Evolutionary conservation across 2,888 invertebrate species (phyloP).

Genomic region (Drosophila acutilabella): DNA sequence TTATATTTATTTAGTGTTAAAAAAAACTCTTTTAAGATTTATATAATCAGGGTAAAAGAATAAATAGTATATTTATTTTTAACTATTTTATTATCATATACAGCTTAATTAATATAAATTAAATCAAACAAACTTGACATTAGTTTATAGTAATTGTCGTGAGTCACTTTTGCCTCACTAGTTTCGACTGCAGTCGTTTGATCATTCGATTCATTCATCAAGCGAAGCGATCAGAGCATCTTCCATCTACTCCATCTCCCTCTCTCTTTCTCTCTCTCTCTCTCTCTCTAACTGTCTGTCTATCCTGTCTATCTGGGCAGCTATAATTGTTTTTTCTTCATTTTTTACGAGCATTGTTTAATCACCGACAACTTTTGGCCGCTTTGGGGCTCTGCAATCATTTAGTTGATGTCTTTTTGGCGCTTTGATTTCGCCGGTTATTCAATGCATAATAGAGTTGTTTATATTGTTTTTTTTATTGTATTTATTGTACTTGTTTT

Average conservation of each 20-base stretch:
- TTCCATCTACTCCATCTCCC: neutral
- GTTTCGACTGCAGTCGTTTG: slow-evolving; percentile 18
- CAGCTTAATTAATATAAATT: too few relatives aligned
- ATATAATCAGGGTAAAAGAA: too few relatives aligned
- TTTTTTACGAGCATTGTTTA: slow-evolving; percentile 51
- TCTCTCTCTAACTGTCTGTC: neutral
- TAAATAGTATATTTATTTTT: too few relatives aligned
- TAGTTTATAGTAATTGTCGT: too few relatives aligned
- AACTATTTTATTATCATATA: too few relatives aligned
- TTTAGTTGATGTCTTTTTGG: slow-evolving; percentile 42
- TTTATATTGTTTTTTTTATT: slow-evolving; percentile 10
- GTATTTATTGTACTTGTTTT: slow-evolving; percentile 2
- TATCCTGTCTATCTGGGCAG: neutral
- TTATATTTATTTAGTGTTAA: too few relatives aligned
- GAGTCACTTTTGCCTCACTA: slow-evolving; percentile 1
- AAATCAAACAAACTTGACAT: too few relatives aligned
- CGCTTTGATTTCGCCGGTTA: slow-evolving; percentile 68
- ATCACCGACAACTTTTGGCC: slow-evolving; percentile 59
- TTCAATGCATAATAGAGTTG: slow-evolving; percentile 59
- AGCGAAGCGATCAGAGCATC: slow-evolving; percentile 19
- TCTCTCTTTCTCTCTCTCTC: neutral
- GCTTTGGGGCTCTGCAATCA: slow-evolving; percentile 39
- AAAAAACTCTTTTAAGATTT: too few relatives aligned
- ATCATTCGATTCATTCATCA: slow-evolving; percentile 32
- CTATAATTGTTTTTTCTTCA: slow-evolving; percentile 41